These are phyloP conservation scores for Pseudomyrmex concolor DNA, from an alignment of 1,140 invertebrate genomes.

Conservation along the genomic window DNA sequence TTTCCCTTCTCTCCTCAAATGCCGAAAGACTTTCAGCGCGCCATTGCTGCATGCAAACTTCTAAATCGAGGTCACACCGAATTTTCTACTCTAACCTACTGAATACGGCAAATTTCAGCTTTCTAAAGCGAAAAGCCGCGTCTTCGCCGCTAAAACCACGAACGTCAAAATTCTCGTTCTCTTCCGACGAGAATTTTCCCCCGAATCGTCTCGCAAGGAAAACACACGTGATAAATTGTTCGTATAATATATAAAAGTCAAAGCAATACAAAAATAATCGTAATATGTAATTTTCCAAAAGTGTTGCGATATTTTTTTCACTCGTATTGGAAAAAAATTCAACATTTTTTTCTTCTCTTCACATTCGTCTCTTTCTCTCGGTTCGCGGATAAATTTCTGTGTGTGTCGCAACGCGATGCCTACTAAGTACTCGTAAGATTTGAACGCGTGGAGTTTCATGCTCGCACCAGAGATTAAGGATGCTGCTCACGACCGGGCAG, in stretches of 20 bases:
- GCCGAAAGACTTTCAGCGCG: slow-evolving; percentile 78
- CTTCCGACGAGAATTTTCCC: slow-evolving; percentile 32
- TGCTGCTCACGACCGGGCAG: slow-evolving; percentile 49
- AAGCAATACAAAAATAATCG: too few relatives aligned
- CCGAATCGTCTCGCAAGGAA: neutral
- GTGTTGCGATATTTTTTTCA: too few relatives aligned
- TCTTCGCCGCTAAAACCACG: slow-evolving; percentile 60
- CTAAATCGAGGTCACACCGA: slow-evolving; percentile 85
- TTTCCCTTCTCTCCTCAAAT: slow-evolving; percentile 48
- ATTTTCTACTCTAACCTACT: slow-evolving; percentile 86
- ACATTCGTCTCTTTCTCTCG: too few relatives aligned
- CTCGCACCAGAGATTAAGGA: slow-evolving; percentile 63
- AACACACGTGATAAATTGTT: neutral
- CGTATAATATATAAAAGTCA: too few relatives aligned
- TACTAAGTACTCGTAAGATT: neutral
- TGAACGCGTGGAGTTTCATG: slow-evolving; percentile 32
- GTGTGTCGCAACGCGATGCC: too few relatives aligned
- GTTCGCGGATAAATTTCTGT: too few relatives aligned
- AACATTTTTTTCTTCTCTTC: too few relatives aligned
- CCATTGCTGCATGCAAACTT: slow-evolving; percentile 74
- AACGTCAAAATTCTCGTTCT: slow-evolving; percentile 59
- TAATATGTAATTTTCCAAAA: too few relatives aligned
- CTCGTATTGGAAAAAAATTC: too few relatives aligned
- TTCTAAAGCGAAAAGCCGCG: slow-evolving; percentile 81
- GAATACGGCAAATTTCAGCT: slow-evolving; percentile 85